phyloP scores from a whole-genome alignment of 1,140 invertebrate genomes.

The Anagrus nilaparvatae region DNA sequence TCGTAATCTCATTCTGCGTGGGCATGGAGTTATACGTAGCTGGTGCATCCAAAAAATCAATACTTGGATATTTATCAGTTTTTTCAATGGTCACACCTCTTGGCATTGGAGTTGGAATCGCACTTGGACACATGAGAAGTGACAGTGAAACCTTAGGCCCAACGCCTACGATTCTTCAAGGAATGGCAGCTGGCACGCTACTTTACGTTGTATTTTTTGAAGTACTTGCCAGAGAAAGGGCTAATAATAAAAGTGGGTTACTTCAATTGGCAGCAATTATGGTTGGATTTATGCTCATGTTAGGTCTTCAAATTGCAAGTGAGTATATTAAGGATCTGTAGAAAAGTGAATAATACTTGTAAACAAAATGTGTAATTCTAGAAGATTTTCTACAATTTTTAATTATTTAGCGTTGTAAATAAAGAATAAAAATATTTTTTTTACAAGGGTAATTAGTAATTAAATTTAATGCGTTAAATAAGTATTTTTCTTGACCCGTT shows the following conservation, averaged over 20 bases:
- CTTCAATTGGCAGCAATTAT: conserved; percentile 60
- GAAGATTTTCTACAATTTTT: conserved; percentile 1
- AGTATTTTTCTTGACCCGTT: not conserved
- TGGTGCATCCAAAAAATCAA: conserved; percentile 45
- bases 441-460: conserved; percentile 4
- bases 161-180: conserved; percentile 54
- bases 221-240: conserved; percentile 67
- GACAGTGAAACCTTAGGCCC: conserved; percentile 38
- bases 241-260: conserved; percentile 55
- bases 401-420: conserved; percentile 15
- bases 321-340: conserved; percentile 46
- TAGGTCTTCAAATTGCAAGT: conserved; percentile 64
- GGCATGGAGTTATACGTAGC: conserved; percentile 58
- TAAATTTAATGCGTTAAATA: conserved; percentile 7
- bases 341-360: conserved; percentile 13
- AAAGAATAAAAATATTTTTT: conserved; percentile 7
- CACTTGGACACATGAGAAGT: conserved; percentile 36
- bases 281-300: conserved; percentile 67
- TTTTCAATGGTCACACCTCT: conserved; percentile 61
- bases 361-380: conserved; percentile 5
- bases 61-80: conserved; percentile 49
- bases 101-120: conserved; percentile 54
- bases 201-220: conserved; percentile 89
- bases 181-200: conserved; percentile 76
- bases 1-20: conserved; percentile 62